Conservation (phyloP, 2,797 vertebrate genomes). For the Alfaro cultratus region DNA sequence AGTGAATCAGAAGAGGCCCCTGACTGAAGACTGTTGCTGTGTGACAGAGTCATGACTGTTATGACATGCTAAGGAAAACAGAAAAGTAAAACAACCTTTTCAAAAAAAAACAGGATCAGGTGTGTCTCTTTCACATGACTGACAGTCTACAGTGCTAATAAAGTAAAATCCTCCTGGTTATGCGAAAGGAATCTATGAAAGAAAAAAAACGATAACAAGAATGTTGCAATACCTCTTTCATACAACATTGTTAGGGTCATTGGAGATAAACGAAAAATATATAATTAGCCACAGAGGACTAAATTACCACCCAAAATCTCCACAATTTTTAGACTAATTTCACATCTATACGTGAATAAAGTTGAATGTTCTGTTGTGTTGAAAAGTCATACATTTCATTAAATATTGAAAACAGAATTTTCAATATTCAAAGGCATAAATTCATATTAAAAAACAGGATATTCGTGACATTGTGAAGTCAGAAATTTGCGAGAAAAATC, state of each 20-base stretch:
- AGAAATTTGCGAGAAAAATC: not conserved
- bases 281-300: not conserved
- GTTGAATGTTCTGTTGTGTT: not conserved
- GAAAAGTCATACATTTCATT: not conserved
- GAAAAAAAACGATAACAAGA: not conserved
- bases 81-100: not conserved
- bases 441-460: too few species aligned
- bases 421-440: too few species aligned
- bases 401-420: too few species aligned
- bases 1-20: not conserved
- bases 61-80: not conserved
- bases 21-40: not conserved
- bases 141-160: not conserved
- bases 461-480: not conserved
- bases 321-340: not conserved
- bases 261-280: not conserved
- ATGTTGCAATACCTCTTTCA: not conserved
- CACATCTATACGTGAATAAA: not conserved
- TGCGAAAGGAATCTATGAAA: not conserved
- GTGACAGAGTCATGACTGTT: not conserved
- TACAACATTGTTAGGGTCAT: not conserved
- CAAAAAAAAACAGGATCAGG: not conserved
- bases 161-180: not conserved
- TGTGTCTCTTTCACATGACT: not conserved
- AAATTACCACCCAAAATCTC: not conserved